Percentiles rank a stretch among this genome's conserved stretches.
Conservation (phyloP, 1,140 invertebrate genomes). For the Tetranychus cinnabarinus region DNA sequence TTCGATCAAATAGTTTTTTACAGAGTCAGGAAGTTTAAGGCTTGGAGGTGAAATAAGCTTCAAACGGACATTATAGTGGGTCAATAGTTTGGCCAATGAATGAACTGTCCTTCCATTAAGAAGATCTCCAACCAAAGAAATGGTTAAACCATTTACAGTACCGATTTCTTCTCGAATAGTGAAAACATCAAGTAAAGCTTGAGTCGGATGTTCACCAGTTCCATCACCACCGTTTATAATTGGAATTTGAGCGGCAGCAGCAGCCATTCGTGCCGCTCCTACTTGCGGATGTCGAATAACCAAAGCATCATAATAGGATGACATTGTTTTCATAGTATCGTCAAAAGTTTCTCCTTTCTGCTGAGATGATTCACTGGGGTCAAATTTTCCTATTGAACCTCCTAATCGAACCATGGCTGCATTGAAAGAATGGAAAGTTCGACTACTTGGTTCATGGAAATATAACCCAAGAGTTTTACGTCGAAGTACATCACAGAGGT, state of each 20-base stretch:
- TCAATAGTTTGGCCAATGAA: constrained; percentile 69
- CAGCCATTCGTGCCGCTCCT: constrained; percentile 59
- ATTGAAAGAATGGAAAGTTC: constrained; percentile 84
- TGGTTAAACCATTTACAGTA: constrained; percentile 80
- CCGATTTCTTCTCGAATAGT: constrained; percentile 97
- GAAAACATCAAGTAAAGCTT: constrained; percentile 88
- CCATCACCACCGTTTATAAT: constrained; percentile 96
- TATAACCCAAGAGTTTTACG: constrained; percentile 86
- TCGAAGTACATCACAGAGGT: constrained; percentile 23
- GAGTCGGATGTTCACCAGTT: constrained; percentile 91
- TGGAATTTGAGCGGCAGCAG: constrained; percentile 55
- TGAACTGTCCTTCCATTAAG: constrained; percentile 96
- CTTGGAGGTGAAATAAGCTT: constrained; percentile 65
- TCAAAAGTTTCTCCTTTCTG: constrained; percentile 91
- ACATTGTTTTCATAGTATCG: constrained; percentile 29
- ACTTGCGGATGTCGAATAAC: constrained; percentile 78
- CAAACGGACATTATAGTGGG: constrained; percentile 64
- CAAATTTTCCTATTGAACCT: constrained; percentile 66
- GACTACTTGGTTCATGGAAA: constrained; percentile 90
- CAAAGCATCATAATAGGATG: constrained; percentile 46
- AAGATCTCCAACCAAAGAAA: constrained; percentile 63
- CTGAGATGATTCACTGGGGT: constrained; percentile 66
- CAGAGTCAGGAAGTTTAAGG: constrained; percentile 69
- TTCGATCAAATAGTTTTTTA: constrained; percentile 47
- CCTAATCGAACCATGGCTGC: constrained; percentile 88